Evolutionary conservation across 1,140 invertebrate species (phyloP).

Genomic region (Lepidostoma basale): DNA sequence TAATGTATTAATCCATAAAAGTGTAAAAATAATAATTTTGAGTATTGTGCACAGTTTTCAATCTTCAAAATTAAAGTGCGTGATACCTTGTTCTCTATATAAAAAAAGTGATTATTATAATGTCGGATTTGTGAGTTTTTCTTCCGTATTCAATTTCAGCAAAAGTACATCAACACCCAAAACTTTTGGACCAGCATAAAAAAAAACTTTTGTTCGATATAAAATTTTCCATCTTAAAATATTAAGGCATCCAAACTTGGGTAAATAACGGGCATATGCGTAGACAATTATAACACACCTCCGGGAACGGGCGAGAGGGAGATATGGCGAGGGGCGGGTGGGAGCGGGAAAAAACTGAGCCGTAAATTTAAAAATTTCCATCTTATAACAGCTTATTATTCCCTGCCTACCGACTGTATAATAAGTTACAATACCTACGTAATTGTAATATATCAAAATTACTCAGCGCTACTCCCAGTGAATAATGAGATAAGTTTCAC

Average conservation of each 20-base stretch:
- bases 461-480: conserved; percentile 46
- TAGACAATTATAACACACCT: conserved; percentile 37
- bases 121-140: too few relatives aligned
- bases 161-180: not conserved
- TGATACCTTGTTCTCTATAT: too few relatives aligned
- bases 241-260: not conserved
- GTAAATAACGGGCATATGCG: conserved; percentile 23
- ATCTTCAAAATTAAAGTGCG: too few relatives aligned
- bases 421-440: conserved; percentile 47
- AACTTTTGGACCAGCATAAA: too few relatives aligned
- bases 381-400: conserved; percentile 45
- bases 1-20: too few relatives aligned
- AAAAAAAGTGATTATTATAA: too few relatives aligned
- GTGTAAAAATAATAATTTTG: too few relatives aligned
- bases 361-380: conserved; percentile 45
- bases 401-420: conserved; percentile 46
- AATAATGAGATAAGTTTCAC: conserved; percentile 47
- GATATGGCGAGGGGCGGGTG: not conserved
- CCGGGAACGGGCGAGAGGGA: conserved; percentile 1
- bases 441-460: conserved; percentile 48
- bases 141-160: not conserved
- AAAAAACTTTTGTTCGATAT: conserved; percentile 1
- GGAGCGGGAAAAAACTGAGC: conserved; percentile 30
- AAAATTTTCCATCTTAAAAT: conserved; percentile 9
- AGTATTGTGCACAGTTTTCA: too few relatives aligned